Conservation (phyloP, 2,888 invertebrate genomes). For the Xanthostigma xanthostigma region DNA sequence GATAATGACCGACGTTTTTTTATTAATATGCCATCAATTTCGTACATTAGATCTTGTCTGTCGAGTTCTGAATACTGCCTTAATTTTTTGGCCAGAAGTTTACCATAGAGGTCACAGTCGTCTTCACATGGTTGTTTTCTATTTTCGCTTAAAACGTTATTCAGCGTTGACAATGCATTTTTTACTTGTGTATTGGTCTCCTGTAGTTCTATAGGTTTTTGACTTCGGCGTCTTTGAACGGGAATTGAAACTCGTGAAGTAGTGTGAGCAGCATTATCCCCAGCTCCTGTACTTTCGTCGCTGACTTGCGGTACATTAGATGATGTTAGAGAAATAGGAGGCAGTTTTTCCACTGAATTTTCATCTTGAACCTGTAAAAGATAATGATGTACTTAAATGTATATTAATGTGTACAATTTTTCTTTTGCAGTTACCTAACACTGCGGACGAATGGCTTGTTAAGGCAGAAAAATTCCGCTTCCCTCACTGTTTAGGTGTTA, state of each 20-base stretch:
- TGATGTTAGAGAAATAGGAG: neutral
- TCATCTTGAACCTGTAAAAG: neutral
- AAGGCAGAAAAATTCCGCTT: slow-evolving; percentile 9
- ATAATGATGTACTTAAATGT: neutral
- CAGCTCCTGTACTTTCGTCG: neutral
- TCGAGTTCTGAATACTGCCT: neutral
- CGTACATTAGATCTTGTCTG: too few species aligned
- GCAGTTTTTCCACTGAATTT: neutral
- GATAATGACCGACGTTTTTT: too few species aligned
- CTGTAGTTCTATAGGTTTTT: slow-evolving; percentile 7
- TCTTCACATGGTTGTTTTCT: slow-evolving; percentile 7
- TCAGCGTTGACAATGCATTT: slow-evolving; percentile 2
- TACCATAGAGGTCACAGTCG: too few species aligned
- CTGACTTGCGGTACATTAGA: neutral
- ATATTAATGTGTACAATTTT: slow-evolving; percentile 5
- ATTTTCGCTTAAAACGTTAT: neutral
- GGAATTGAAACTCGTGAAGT: neutral
- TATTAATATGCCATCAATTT: neutral
- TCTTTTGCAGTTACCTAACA: slow-evolving; percentile 10
- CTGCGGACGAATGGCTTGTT: slow-evolving; percentile 1
- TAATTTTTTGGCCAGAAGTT: neutral
- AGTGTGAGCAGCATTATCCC: neutral
- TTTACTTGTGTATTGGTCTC: slow-evolving; percentile 7
- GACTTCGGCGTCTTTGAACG: slow-evolving; percentile 1
- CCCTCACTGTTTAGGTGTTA: slow-evolving; percentile 14